Evolutionary conservation across 2,888 invertebrate species (phyloP).

Genomic region (Leucania comma): DNA sequence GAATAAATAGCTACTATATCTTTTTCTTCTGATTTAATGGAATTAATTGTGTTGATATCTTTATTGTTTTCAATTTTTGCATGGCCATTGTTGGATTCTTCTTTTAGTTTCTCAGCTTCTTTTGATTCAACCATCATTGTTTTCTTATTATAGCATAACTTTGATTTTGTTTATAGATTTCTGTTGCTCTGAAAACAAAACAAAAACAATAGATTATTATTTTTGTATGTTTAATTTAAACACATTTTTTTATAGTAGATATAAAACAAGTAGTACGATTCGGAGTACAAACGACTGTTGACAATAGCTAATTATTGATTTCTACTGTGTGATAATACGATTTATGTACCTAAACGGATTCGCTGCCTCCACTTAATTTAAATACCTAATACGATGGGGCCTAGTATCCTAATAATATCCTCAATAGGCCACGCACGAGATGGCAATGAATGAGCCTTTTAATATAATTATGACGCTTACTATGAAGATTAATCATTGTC

Average conservation of each 20-base stretch:
- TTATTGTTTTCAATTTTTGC: conserved; percentile 61
- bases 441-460: conserved; percentile 21
- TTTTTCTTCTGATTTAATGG: conserved; percentile 78
- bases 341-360: background rate
- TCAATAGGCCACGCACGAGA: background rate
- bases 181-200: conserved; percentile 51
- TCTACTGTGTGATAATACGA: background rate
- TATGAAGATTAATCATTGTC: conserved; percentile 32
- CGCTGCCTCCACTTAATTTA: background rate
- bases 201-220: background rate
- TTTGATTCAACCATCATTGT: conserved; percentile 64
- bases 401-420: conserved; percentile 4
- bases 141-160: conserved; percentile 61
- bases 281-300: too few species aligned
- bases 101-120: conserved; percentile 51
- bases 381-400: background rate
- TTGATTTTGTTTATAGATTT: conserved; percentile 37
- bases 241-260: background rate
- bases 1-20: conserved; percentile 73
- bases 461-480: conserved; percentile 29
- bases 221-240: background rate
- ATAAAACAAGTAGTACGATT: too few species aligned
- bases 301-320: background rate
- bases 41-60: conserved; percentile 83
- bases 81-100: conserved; percentile 56